Evolutionary conservation across 2,888 invertebrate genomes (phyloP).

Genomic region (Pterostichus madidus): DNA sequence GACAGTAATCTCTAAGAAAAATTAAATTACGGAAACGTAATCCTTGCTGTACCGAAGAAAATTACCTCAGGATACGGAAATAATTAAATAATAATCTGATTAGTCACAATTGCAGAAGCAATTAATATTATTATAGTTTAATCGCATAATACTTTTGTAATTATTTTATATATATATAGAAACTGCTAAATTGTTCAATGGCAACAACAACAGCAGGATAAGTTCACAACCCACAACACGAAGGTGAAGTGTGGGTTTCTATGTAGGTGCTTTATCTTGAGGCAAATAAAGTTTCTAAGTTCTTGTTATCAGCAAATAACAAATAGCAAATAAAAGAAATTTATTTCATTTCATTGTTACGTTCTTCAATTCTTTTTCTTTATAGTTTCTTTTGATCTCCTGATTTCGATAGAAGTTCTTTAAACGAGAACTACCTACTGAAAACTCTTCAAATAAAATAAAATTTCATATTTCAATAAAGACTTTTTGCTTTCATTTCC

Average conservation of each 20-base stretch:
- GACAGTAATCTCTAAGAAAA: background rate
- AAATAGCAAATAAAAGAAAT: background rate
- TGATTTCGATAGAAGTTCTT: too few relatives aligned
- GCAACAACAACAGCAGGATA: background rate
- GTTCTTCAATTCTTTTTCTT: background rate
- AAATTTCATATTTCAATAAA: too few relatives aligned
- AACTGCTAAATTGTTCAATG: background rate
- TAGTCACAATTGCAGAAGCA: background rate
- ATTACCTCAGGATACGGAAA: background rate
- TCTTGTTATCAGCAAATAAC: background rate
- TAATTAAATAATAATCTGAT: constrained; percentile 6
- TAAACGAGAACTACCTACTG: too few relatives aligned
- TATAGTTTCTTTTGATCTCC: background rate
- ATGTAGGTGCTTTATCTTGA: background rate
- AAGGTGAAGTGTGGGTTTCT: background rate
- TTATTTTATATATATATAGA: background rate
- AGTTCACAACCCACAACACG: background rate
- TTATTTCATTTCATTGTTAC: background rate
- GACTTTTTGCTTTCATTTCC: too few relatives aligned
- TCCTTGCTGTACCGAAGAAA: constrained; percentile 4
- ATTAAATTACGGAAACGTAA: background rate
- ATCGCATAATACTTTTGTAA: background rate
- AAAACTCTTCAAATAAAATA: too few relatives aligned
- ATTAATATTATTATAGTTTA: background rate
- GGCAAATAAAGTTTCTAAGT: background rate